Percentiles rank a stretch among this genome's conserved stretches.
Evolutionary conservation across 1,140 invertebrate genomes (phyloP).

Genomic region (Neodiprion fabricii): DNA sequence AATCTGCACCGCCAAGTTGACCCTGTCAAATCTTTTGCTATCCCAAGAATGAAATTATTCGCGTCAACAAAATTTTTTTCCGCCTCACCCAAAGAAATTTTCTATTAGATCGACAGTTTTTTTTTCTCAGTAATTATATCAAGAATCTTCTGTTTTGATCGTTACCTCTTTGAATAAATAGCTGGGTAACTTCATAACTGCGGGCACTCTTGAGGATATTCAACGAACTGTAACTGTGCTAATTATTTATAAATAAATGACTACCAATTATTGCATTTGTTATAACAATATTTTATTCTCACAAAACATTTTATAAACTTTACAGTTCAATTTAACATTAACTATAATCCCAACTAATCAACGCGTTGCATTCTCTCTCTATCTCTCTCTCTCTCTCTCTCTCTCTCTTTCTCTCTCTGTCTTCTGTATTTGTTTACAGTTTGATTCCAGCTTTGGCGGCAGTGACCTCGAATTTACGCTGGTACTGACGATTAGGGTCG

Average conservation of each 20-base stretch:
- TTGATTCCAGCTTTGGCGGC: conserved; percentile 44
- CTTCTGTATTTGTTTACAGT: conserved; percentile 17
- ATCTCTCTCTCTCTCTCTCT: not conserved
- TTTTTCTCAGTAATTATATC: too few species aligned
- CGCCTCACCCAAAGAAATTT: too few species aligned
- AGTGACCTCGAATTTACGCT: conserved; percentile 60
- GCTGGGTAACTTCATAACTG: too few species aligned
- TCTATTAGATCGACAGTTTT: too few species aligned
- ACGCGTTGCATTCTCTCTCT: not conserved
- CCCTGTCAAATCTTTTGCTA: too few species aligned
- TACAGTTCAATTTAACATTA: not conserved
- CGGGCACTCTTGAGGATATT: not conserved
- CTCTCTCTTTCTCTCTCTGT: not conserved
- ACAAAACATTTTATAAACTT: not conserved
- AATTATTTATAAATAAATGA: not conserved
- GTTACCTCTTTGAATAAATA: too few species aligned
- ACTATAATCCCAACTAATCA: not conserved
- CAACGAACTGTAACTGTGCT: not conserved
- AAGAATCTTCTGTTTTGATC: too few species aligned
- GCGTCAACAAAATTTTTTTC: too few species aligned
- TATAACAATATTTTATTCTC: not conserved
- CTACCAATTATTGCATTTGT: not conserved
- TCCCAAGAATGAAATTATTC: too few species aligned
- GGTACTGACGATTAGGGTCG: conserved; percentile 65
- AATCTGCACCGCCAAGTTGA: too few species aligned